A percentile compares a stretch with the other conserved stretches of the same genome.
phyloP scores from a whole-genome alignment of 2,113 vertebrate species.

The Blennius ocellaris region DNA sequence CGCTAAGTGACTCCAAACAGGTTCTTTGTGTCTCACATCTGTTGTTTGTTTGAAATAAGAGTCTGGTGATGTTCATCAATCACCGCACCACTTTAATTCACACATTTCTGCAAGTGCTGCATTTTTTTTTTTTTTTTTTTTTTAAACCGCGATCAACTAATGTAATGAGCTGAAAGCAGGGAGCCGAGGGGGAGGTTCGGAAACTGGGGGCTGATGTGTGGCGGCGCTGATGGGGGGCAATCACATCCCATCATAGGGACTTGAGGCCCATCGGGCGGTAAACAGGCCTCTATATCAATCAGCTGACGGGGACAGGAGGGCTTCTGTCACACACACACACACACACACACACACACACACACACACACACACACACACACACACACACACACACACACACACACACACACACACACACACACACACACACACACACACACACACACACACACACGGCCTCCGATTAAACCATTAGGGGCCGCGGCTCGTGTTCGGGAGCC shows the following conservation, averaged over 20 bases:
- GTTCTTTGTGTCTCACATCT: slow-evolving; percentile 18
- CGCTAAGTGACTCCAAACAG: slow-evolving; percentile 35
- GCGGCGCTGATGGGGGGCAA: slow-evolving; percentile 33
- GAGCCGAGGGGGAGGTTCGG: background rate
- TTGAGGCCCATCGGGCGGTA: slow-evolving; percentile 32
- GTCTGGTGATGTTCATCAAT: slow-evolving; percentile 29
- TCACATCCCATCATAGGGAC: slow-evolving; percentile 38
- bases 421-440: no score
- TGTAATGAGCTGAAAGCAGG: slow-evolving; percentile 38
- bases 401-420: no score
- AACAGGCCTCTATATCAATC: slow-evolving; percentile 48
- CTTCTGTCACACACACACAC: background rate
- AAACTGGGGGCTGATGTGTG: slow-evolving; percentile 5
- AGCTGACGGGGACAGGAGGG: slow-evolving; percentile 33
- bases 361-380: no score
- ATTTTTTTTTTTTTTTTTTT: slow-evolving; percentile 21
- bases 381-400: no score
- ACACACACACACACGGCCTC: slow-evolving; percentile 49
- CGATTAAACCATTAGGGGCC: slow-evolving; percentile 70
- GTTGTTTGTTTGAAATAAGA: slow-evolving; percentile 43
- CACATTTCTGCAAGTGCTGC: slow-evolving; percentile 58
- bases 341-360: no score
- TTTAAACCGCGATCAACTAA: slow-evolving; percentile 43
- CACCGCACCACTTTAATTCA: slow-evolving; percentile 42
- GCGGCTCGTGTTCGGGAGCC: slow-evolving; percentile 27